Percentiles rank a stretch among this genome's conserved stretches.
phyloP scores from a whole-genome alignment of 2,888 invertebrate genomes.

The Lasioglossum marginatum region DNA sequence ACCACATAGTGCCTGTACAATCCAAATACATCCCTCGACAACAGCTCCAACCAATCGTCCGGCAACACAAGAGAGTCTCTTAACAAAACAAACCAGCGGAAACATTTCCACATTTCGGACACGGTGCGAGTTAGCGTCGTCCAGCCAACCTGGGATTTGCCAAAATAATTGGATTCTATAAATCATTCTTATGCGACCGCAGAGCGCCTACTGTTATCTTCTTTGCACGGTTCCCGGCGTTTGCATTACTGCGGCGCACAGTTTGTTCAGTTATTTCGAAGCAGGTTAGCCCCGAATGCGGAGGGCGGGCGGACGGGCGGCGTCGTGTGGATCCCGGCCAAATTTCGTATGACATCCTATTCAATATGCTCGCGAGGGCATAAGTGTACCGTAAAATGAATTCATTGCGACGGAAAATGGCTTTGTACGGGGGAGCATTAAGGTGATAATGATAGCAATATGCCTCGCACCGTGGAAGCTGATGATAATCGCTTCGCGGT shows the following conservation, averaged over 20 bases:
- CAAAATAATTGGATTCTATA: slow-evolving; percentile 12
- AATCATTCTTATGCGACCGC: slow-evolving; percentile 14
- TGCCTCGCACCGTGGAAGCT: slow-evolving; percentile 39
- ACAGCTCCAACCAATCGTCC: background rate
- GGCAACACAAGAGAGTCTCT: background rate
- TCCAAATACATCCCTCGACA: background rate
- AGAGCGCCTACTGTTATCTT: background rate
- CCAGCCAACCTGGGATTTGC: background rate
- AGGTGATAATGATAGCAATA: slow-evolving; percentile 61
- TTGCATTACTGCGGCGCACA: background rate
- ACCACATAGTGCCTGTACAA: background rate
- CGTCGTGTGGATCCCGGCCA: background rate
- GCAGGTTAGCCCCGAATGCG: background rate
- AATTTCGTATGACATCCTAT: slow-evolving; percentile 29
- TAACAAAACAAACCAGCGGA: background rate
- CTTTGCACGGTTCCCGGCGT: background rate
- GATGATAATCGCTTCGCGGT: slow-evolving; percentile 65
- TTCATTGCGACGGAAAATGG: slow-evolving; percentile 34
- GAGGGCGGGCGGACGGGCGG: background rate
- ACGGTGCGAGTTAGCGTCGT: background rate
- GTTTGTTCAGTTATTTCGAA: background rate
- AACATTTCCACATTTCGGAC: background rate
- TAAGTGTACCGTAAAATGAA: slow-evolving; percentile 39
- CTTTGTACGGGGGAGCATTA: slow-evolving; percentile 39
- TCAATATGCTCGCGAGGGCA: slow-evolving; percentile 24